Evolutionary conservation across 2,797 vertebrate genomes (phyloP), one percentile per base, ranked within the genome.

Genomic region (Pseudochaenichthys georgianus): DNA sequence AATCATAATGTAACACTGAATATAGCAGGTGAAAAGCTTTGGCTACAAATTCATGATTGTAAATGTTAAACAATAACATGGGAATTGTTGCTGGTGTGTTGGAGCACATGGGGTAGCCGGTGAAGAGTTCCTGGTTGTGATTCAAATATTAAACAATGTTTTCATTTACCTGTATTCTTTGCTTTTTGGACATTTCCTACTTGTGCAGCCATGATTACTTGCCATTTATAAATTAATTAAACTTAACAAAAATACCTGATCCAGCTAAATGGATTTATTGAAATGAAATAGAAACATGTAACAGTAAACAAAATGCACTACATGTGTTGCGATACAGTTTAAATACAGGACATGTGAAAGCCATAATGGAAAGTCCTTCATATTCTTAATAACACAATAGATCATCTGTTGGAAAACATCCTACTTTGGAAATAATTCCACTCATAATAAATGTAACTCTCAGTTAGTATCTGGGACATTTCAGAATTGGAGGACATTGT

Each of bases 211-310:
- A 28, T 28, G 23, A 28, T 28, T 28, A 38, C 34, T 38, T 34
- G 38, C 38, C 13, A 54, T 45, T 3, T 6, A 43, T 21, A 60
- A 45, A 45, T 5, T 28, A 50, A 34, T 21, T 8, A 41, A 48
- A 8, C 41, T 68, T 9, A 61, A 15, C 0, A 23, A 63, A 9
- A 51, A 70, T 72, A 63, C 12, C 63, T 21, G 13, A 53, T 67
- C 43, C 43, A 54, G 19, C 59, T 57, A 42, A 45, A 54, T 41
- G 31, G 8, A 57, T 82, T 63, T 75, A 67, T 82, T 80, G 7
- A 69, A 75, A 79, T 77, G 55, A 38, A 38, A 82, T 77, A 65
- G 31, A 62, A 81, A 75, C 38, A 51, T 31, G 0, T 13, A 46
- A 73, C 42, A 10, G 23, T 21, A 42, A 60, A 70, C 63, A 57